A percentile compares a stretch with the other conserved stretches of the same genome.
These are phyloP conservation scores for Drosophila ananassae DNA, from an alignment of 1,140 invertebrate genomes.

Conservation along the genomic window DNA sequence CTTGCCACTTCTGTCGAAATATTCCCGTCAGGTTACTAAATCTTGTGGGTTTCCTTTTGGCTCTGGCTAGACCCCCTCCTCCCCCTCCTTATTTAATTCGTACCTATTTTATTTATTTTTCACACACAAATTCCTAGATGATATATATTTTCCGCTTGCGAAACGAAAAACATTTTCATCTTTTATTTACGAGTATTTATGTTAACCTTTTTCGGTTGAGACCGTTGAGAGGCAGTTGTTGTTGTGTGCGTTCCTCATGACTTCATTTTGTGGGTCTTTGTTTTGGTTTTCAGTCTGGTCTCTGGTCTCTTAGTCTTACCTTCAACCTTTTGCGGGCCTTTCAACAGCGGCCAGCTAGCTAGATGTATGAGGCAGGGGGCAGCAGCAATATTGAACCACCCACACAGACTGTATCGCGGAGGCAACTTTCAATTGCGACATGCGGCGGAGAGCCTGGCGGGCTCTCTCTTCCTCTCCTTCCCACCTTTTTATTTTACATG, in stretches of 20 bases:
- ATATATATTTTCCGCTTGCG: constrained; percentile 72
- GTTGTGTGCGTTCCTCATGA: constrained; percentile 52
- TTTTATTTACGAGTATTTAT: constrained; percentile 59
- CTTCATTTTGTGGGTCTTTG: constrained; percentile 61
- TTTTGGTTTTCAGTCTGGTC: constrained; percentile 60
- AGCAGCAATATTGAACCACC: constrained; percentile 21
- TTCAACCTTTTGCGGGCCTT: constrained; percentile 62
- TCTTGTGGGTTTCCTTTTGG: constrained; percentile 40
- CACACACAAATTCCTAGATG: constrained; percentile 40
- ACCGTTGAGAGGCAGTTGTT: background rate
- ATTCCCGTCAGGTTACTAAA: constrained; percentile 30
- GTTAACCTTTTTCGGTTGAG: constrained; percentile 60
- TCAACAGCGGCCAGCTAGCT: background rate
- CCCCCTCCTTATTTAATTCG: constrained; percentile 13
- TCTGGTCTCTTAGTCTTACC: constrained; percentile 58
- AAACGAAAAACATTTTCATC: constrained; percentile 65
- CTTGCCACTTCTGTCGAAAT: constrained; percentile 36
- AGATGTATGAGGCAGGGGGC: too few relatives aligned
- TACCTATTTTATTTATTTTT: constrained; percentile 40
- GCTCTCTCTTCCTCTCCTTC: constrained; percentile 33
- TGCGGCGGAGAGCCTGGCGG: constrained; percentile 54
- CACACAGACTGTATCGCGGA: constrained; percentile 31
- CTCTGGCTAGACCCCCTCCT: constrained; percentile 18
- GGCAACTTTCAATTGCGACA: constrained; percentile 80
- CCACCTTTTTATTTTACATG: constrained; percentile 48